Evolutionary conservation across 2,888 invertebrate genomes (phyloP).

Genomic region (Ophion costatus): DNA sequence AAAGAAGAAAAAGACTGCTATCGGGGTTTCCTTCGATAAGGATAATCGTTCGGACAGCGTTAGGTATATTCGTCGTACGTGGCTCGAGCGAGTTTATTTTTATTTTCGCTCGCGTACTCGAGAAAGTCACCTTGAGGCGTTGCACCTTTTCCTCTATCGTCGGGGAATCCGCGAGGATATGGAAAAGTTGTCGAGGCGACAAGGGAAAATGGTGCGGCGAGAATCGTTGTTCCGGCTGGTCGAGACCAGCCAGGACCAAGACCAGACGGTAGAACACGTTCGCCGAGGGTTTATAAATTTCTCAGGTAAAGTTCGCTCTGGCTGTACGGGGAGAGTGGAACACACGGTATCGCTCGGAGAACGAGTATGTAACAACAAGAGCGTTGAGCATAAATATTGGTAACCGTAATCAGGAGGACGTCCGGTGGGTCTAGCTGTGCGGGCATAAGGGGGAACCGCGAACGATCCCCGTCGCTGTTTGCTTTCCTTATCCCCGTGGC

Average conservation of each 20-base stretch:
- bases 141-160: background rate
- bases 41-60: background rate
- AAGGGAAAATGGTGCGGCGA: background rate
- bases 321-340: background rate
- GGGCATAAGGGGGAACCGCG: constrained; percentile 71
- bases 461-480: constrained; percentile 79
- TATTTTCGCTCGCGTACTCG: background rate
- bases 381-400: constrained; percentile 77
- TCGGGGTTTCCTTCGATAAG: constrained; percentile 1
- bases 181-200: background rate
- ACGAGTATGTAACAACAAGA: constrained; percentile 49
- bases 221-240: no score
- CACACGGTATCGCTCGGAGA: constrained; percentile 30
- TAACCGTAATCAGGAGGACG: constrained; percentile 81
- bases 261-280: no score
- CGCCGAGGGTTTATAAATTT: background rate
- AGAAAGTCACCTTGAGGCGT: background rate
- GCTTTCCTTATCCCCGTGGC: constrained; percentile 79
- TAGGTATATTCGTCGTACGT: background rate
- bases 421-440: constrained; percentile 77
- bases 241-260: no score
- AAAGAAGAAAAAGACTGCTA: background rate
- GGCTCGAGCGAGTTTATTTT: background rate
- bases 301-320: constrained; percentile 33
- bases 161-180: background rate